Evolutionary conservation across 2,888 invertebrate species (phyloP).

Genomic region (Argyra leucocephala): DNA sequence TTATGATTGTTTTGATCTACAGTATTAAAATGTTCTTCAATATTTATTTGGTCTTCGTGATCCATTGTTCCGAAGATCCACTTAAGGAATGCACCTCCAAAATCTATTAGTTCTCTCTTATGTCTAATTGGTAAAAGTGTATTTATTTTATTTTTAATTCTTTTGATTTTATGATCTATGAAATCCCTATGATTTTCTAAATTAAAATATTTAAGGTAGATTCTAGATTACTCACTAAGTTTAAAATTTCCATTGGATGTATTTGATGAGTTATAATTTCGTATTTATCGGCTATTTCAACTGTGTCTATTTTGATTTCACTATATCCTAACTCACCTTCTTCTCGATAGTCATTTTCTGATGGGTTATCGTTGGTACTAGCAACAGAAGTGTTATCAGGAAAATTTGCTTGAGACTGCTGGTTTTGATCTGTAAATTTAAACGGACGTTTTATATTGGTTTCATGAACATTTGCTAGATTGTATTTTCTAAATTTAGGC

Average conservation of each 20-base stretch:
- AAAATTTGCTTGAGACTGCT: neutral
- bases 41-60: constrained; percentile 15
- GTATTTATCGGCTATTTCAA: too few species aligned
- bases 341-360: constrained; percentile 7
- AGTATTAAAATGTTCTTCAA: constrained; percentile 15
- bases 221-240: too few species aligned
- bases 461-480: constrained; percentile 13
- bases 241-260: too few species aligned
- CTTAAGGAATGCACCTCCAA: constrained; percentile 13
- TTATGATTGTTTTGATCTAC: constrained; percentile 17
- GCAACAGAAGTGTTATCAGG: neutral
- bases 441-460: constrained; percentile 15
- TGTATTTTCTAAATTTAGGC: constrained; percentile 16
- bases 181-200: too few species aligned
- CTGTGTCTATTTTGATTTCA: constrained; percentile 7
- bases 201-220: too few species aligned
- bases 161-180: too few species aligned
- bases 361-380: neutral
- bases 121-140: constrained; percentile 13
- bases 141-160: constrained; percentile 11
- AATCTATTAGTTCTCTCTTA: constrained; percentile 15
- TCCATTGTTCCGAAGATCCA: constrained; percentile 18
- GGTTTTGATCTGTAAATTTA: constrained; percentile 12
- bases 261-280: too few species aligned
- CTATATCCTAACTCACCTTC: constrained; percentile 5